phyloP scores from a whole-genome alignment of 2,113 vertebrate species.

The Genyomyrus donnyi region DNA sequence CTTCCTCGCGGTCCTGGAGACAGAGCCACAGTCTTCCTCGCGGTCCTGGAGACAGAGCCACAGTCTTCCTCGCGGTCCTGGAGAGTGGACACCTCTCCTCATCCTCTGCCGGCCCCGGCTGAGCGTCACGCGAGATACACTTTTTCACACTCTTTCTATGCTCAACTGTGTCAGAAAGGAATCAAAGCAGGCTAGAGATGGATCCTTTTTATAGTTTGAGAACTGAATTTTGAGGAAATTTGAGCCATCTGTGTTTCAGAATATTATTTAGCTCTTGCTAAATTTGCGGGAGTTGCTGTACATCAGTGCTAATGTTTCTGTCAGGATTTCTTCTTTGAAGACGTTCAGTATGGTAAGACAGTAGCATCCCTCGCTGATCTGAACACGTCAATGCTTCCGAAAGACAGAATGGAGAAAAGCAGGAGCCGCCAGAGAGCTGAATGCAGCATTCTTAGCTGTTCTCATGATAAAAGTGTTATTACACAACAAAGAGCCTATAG shows the following conservation, averaged over 20 bases:
- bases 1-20: background rate
- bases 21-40: background rate
- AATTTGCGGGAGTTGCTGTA: constrained; percentile 7
- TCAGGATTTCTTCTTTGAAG: constrained; percentile 24
- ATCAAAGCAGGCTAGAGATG: constrained; percentile 24
- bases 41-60: background rate
- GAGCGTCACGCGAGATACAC: background rate
- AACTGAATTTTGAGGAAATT: background rate
- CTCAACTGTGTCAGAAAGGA: constrained; percentile 5
- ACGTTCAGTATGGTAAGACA: constrained; percentile 8
- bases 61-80: background rate
- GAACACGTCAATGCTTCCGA: background rate
- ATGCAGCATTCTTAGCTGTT: background rate
- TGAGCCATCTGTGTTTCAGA: background rate
- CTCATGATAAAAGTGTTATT: background rate
- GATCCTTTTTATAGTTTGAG: constrained; percentile 2
- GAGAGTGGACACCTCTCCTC: background rate
- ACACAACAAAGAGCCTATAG: background rate
- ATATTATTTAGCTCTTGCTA: background rate
- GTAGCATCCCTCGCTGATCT: background rate
- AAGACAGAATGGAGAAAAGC: background rate
- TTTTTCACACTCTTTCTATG: background rate
- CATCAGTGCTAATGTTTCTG: background rate
- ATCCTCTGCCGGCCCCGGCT: background rate
- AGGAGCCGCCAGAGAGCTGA: background rate